A percentile compares a stretch with the other conserved stretches of the same genome.
Conservation (phyloP, 2,888 invertebrate genomes). For the Holacanthella duospinosa region DNA sequence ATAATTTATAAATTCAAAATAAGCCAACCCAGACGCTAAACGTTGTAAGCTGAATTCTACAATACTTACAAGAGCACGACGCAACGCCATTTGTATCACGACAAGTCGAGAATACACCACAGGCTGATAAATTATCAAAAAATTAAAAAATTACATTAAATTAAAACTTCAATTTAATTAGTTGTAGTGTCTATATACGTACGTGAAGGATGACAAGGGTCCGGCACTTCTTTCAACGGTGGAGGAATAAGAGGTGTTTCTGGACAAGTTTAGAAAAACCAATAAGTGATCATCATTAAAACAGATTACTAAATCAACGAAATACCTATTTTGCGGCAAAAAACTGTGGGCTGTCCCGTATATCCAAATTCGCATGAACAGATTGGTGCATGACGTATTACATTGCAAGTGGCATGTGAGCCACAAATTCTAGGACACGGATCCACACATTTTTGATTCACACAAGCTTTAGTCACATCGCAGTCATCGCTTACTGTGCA, state of each 20-base stretch:
- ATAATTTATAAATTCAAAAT: too few relatives aligned
- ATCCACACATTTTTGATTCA: slow-evolving; percentile 57
- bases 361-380: slow-evolving; percentile 64
- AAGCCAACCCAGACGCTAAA: too few relatives aligned
- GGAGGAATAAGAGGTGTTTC: not conserved
- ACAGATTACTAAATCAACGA: too few relatives aligned
- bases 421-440: slow-evolving; percentile 38
- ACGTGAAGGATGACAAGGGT: slow-evolving; percentile 3
- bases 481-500: slow-evolving; percentile 68
- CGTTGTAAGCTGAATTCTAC: too few relatives aligned
- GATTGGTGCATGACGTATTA: slow-evolving; percentile 70
- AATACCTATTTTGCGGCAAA: slow-evolving; percentile 48
- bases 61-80: slow-evolving; percentile 65
- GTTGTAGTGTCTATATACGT: not conserved
- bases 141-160: too few relatives aligned
- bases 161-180: too few relatives aligned
- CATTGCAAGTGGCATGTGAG: slow-evolving; percentile 58
- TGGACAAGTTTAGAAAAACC: too few relatives aligned
- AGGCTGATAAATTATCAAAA: slow-evolving; percentile 45
- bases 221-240: too few relatives aligned
- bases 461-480: slow-evolving; percentile 58
- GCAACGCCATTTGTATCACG: slow-evolving; percentile 60
- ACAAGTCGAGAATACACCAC: slow-evolving; percentile 72
- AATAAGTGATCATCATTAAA: too few relatives aligned
- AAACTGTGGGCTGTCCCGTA: slow-evolving; percentile 65